Base-by-base conservation (phyloP, 2,888 invertebrate genomes). In the Hetaerina titia region DNA sequence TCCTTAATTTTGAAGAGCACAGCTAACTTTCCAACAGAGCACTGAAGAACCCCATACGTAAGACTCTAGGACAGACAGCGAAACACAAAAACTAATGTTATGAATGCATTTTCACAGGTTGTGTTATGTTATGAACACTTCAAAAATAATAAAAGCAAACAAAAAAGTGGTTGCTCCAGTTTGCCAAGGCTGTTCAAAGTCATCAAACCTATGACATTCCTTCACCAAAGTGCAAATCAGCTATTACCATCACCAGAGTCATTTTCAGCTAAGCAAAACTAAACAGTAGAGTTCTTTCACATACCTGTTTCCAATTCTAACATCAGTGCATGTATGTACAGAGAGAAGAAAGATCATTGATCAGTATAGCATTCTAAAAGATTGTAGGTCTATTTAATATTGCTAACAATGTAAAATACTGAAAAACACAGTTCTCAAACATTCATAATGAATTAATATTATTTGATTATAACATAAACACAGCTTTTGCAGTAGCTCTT, bases 161-260 rank as follows among this genome's bases (percentile, higher is more conserved):
- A 92, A 92, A 69, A 92, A 9, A 56, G 22, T 74, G 45, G 45
- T 69, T n/a, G 92, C 64, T 63, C 88, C 60, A 81, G 88, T 94
- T 95, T 95, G 94, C 94, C 94, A 95, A 95, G 94, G 94, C 94
- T 95, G 88, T 95, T 95, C 88, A 95, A 95, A 95, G 94, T 89
- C 94, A 95, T 56, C 69, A 95, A 57, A 64, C 89, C 94, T 69
- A 63, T 25, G 25, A 95, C 94, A 95, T 89, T 63, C 94, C 45
- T 56, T 88, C 88, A 94, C 87, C 94, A 94, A 92, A 92, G 69
- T 92, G 92, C 92, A 92, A 1, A 57, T n/a, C 25, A 81, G 81
- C 81, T 74, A 69, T 63, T 92, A 92, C 92, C 74, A 60, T 92
- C 64, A 92, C 92, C 64, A 69, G 25, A 90, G 92, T 69, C 92